Evolutionary conservation across 1,140 invertebrate genomes (phyloP).

Genomic region (Euwallacea similis): DNA sequence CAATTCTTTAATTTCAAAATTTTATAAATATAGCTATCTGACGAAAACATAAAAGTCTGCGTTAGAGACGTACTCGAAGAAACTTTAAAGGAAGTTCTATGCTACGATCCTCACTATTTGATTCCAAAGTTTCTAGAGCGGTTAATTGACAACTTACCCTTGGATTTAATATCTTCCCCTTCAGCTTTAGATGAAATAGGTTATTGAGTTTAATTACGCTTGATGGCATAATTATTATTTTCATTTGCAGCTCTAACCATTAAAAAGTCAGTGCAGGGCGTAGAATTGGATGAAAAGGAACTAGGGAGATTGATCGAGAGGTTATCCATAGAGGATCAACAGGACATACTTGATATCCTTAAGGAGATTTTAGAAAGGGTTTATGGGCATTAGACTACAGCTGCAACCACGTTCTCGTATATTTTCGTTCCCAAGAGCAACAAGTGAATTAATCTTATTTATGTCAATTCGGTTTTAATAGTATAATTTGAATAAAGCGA

Average conservation of each 20-base stretch:
- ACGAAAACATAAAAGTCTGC: conserved; percentile 32
- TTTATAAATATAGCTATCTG: conserved; percentile 20
- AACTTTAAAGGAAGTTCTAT: conserved; percentile 37
- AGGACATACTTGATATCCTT: conserved; percentile 39
- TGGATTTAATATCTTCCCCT: conserved; percentile 29
- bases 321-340: conserved; percentile 25
- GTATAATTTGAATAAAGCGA: too few relatives aligned
- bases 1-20: too few relatives aligned
- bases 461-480: too few relatives aligned
- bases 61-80: conserved; percentile 41
- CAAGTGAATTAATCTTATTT: too few relatives aligned
- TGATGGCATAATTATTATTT: background rate
- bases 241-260: conserved; percentile 23
- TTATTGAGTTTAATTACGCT: conserved; percentile 4
- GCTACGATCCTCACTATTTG: conserved; percentile 35
- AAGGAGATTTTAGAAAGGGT: conserved; percentile 42
- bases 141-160: conserved; percentile 33
- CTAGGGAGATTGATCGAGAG: conserved; percentile 32
- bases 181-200: conserved; percentile 31
- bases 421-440: too few relatives aligned
- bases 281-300: conserved; percentile 36
- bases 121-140: conserved; percentile 39
- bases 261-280: conserved; percentile 21
- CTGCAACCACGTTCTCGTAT: too few relatives aligned
- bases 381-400: conserved; percentile 13